Evolutionary conservation across 2,113 vertebrate genomes (phyloP), one percentile per base, ranked within the genome.

Genomic region (Callithrix jacchus): DNA sequence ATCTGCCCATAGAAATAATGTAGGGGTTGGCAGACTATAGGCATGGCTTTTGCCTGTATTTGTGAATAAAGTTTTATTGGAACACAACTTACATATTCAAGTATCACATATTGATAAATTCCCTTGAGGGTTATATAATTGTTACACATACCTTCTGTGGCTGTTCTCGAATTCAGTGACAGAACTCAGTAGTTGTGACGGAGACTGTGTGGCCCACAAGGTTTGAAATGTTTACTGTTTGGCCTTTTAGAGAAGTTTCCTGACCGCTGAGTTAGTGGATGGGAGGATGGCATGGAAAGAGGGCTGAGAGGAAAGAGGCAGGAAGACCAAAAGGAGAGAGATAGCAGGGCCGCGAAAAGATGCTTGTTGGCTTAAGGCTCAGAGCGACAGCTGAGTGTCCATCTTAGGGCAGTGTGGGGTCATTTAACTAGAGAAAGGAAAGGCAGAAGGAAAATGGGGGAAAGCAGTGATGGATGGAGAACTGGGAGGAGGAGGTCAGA

Each of bases 11-110:
- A 68, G 90, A 83, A 58, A 87, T 32, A 76, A 47, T 37, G 5
- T 2, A 5, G 45, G 23, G 8, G 5, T 37, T 21, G 42, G 35
- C 56, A 64, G 12, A 66, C 30, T 61, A 1, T 14, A 81, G 8
- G 27, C 40, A 61, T 2, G 0, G 27, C 12, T 1, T 73, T 32
- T 27, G 1, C 52, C 83, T 84, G 1, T 56, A 11, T 58, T 56
- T 54, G 14, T 40, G 71, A 95, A 56, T 89, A 83, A 93, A 93
- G 54, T 84, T 87, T 73, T 74, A 45, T 68, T 93, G 14, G 47
- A n/a, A 79, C 49, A 47, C 21, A 66, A 21, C n/a, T 87, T 49
- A 25, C 42, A 40, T 6, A 11, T 85, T 80, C n/a, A n/a, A 9
- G 0, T 61, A 18, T 84, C 27, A 23, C 56, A 32, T 27, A 2